Conservation (phyloP, 2,797 vertebrate genomes). For the Peromyscus nudipes region DNA sequence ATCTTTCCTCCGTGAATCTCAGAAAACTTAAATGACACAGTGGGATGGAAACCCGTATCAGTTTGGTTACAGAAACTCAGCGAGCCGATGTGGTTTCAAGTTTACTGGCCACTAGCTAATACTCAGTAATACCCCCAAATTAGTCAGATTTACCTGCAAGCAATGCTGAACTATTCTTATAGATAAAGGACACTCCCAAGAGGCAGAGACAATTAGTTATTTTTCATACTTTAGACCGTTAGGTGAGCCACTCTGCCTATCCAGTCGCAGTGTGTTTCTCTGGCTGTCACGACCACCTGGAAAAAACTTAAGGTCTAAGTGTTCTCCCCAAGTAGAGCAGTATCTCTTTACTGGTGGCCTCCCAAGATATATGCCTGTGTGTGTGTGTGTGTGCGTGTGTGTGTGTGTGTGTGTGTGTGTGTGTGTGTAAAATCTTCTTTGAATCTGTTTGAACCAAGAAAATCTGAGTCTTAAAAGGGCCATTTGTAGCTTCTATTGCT, state of each 20-base stretch:
- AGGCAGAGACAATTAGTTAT: neutral
- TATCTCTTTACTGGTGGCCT: neutral
- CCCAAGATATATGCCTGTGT: neutral
- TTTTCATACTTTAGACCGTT: slow-evolving; percentile 6
- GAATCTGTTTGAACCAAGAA: slow-evolving; percentile 15
- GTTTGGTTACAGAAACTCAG: neutral
- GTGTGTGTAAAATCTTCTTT: neutral
- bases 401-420: neutral
- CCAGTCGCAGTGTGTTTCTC: neutral
- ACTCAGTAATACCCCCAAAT: neutral
- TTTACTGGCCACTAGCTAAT: neutral
- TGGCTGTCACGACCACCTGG: neutral
- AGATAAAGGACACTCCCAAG: neutral
- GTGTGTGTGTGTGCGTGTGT: neutral
- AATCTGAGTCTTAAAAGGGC: neutral
- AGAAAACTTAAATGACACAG: slow-evolving; percentile 47
- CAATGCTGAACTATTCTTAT: neutral
- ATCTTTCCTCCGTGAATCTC: neutral
- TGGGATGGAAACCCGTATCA: neutral
- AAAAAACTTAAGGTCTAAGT: neutral
- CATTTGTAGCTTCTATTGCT: neutral
- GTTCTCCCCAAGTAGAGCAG: neutral
- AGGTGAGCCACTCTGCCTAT: neutral
- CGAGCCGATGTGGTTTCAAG: neutral
- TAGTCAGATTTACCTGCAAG: neutral